A percentile compares a stretch with the other conserved stretches of the same genome.
Evolutionary conservation across 2,113 vertebrate genomes (phyloP).

Genomic region (Rhinolophus ferrumequinum): DNA sequence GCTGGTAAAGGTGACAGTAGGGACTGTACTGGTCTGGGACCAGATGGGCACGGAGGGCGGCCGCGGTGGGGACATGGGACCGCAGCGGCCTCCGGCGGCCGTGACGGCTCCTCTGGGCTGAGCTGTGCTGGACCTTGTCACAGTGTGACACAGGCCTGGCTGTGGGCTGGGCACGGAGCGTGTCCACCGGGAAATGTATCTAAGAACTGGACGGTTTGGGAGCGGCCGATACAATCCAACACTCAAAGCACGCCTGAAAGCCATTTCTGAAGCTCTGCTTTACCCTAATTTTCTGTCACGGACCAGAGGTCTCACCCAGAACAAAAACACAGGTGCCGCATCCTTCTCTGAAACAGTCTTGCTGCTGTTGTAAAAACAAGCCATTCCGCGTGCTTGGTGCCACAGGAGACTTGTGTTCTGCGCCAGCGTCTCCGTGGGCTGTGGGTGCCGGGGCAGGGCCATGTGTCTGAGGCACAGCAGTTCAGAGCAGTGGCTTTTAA

Average conservation of each 20-base stretch:
- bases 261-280: too few relatives aligned
- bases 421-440: too few relatives aligned
- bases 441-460: too few relatives aligned
- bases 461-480: background rate
- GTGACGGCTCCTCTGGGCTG: background rate
- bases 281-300: too few relatives aligned
- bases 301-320: too few relatives aligned
- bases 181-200: background rate
- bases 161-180: too few relatives aligned
- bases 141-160: too few relatives aligned
- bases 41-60: background rate
- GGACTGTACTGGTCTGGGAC: too few relatives aligned
- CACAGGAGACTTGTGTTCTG: background rate
- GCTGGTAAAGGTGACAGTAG: background rate
- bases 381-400: background rate
- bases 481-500: background rate
- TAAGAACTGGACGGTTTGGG: background rate
- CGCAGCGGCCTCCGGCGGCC: background rate
- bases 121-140: background rate
- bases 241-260: background rate
- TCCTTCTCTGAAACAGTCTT: background rate
- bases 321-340: background rate
- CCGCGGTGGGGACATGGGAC: too few relatives aligned
- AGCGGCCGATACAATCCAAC: background rate
- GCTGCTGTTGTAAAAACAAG: background rate